Base-by-base conservation (phyloP, 2,888 invertebrate genomes). In the Rhodophaea formosa region DNA sequence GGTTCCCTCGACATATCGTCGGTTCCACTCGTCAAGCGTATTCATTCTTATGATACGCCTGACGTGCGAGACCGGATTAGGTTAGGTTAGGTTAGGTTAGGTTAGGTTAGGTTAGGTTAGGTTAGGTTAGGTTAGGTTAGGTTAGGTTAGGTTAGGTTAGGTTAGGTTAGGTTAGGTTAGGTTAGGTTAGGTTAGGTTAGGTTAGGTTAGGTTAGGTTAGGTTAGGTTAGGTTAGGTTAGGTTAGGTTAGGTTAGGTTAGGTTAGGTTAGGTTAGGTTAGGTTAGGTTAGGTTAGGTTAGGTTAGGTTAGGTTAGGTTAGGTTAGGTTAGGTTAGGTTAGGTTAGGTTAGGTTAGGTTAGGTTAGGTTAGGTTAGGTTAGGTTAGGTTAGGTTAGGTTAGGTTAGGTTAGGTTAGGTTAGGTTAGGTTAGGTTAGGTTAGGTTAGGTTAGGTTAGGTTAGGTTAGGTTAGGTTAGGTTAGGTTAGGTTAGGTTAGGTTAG, bases 231-330 rank as follows among this genome's bases (percentile, higher is more conserved):
- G 56, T 56, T 47, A 51, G 54, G 51, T 51, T 54, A 57, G 55
- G 58, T 58, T 58, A 42, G 51, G 51, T 43, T 49, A 42, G 56
- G 53, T 57, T 49, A 59, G 54, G 54, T 49, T 58, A 54, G 42
- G 52, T 61, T 53, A 35, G 47, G 56, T 56, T 47, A 51, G 54
- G 51, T 51, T 54, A 57, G 55, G 58, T 58, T 58, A 42, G 51
- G 51, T 43, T 49, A 42, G 56, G 53, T 57, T 49, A 59, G 54
- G 54, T 49, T 58, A 54, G 42, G 52, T 61, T 53, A 35, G 47
- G 56, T 56, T 47, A 51, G 54, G 51, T 51, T 54, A 57, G 55
- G 58, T 58, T 58, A 42, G 51, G 51, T 43, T 49, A 42, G 56
- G 53, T 57, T 49, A 59, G 54, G 54, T 49, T 58, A 54, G 42